Evolutionary conservation across 2,797 vertebrate genomes (phyloP).

Genomic region (Lutjanus campechanus): DNA sequence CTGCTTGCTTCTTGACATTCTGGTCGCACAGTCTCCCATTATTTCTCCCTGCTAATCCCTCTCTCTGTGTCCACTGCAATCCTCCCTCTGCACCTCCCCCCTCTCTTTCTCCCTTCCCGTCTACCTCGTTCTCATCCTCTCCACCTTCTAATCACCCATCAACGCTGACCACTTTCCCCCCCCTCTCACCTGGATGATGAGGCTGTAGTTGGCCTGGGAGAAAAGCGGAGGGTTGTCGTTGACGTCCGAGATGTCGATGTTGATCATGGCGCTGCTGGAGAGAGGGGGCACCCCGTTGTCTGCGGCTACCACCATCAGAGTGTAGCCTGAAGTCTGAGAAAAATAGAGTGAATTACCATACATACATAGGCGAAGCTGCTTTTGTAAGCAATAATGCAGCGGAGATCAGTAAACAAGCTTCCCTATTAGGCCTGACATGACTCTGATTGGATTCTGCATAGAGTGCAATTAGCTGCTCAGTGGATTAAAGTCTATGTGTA

Average conservation of each 20-base stretch:
- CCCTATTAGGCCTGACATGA: slow-evolving; percentile 66
- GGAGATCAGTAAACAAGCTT: slow-evolving; percentile 64
- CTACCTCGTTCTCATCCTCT: slow-evolving; percentile 35
- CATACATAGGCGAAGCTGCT: slow-evolving; percentile 43
- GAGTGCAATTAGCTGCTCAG: slow-evolving; percentile 66
- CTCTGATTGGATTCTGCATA: slow-evolving; percentile 71
- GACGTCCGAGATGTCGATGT: slow-evolving; percentile 97
- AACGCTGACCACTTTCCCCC: slow-evolving; percentile 2
- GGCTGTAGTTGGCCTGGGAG: slow-evolving; percentile 94
- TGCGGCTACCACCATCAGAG: slow-evolving; percentile 91
- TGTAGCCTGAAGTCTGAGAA: slow-evolving; percentile 94
- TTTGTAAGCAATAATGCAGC: slow-evolving; percentile 63
- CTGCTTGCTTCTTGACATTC: slow-evolving; percentile 78
- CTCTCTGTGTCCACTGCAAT: slow-evolving; percentile 61
- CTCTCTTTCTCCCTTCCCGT: slow-evolving; percentile 38
- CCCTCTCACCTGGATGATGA: slow-evolving; percentile 93
- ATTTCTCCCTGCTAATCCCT: slow-evolving; percentile 72
- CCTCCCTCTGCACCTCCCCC: slow-evolving; percentile 26
- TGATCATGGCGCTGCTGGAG: slow-evolving; percentile 90
- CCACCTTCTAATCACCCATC: slow-evolving; percentile 35
- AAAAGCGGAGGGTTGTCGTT: slow-evolving; percentile 97
- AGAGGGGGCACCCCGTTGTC: slow-evolving; percentile 91
- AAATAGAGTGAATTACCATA: slow-evolving; percentile 49
- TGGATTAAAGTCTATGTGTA: slow-evolving; percentile 58
- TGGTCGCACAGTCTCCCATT: slow-evolving; percentile 66